Evolutionary conservation across 2,797 vertebrate species (phyloP).

Genomic region (Falco biarmicus): DNA sequence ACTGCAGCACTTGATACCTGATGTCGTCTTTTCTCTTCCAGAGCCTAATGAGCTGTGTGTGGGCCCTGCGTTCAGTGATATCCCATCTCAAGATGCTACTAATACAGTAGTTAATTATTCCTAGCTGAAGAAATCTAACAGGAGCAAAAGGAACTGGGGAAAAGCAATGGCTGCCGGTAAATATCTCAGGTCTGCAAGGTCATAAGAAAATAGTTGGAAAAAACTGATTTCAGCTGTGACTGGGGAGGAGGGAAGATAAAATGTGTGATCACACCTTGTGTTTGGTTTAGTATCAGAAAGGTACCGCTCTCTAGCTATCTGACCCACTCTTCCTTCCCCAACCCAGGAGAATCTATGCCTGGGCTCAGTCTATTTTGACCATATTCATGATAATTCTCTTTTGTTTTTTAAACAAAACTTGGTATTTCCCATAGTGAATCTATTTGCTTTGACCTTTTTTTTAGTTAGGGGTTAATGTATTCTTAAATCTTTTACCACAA

Average conservation of each 20-base stretch:
- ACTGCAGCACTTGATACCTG: not conserved
- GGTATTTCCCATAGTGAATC: not conserved
- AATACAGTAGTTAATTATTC: constrained; percentile 73
- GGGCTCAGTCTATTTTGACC: not conserved
- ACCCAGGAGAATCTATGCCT: not conserved
- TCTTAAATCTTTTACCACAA: not conserved
- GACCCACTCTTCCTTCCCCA: not conserved
- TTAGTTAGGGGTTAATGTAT: not conserved
- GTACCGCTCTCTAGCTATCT: not conserved
- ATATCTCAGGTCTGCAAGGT: not conserved
- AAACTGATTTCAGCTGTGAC: not conserved
- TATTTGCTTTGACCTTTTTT: not conserved
- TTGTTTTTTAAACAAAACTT: not conserved
- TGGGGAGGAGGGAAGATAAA: not conserved
- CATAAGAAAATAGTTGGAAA: not conserved
- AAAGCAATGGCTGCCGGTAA: constrained; percentile 90
- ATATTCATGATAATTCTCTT: not conserved
- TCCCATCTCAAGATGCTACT: constrained; percentile 60
- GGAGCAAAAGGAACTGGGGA: constrained; percentile 60
- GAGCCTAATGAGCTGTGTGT: constrained; percentile 72
- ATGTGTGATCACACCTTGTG: not conserved
- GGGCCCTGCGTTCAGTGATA: constrained; percentile 53
- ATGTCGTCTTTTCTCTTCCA: constrained; percentile 57
- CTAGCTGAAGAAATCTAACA: constrained; percentile 77
- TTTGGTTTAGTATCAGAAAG: not conserved